These are phyloP conservation scores for Paguma larvata DNA, from an alignment of 2,797 vertebrate genomes.

Conservation along the genomic window DNA sequence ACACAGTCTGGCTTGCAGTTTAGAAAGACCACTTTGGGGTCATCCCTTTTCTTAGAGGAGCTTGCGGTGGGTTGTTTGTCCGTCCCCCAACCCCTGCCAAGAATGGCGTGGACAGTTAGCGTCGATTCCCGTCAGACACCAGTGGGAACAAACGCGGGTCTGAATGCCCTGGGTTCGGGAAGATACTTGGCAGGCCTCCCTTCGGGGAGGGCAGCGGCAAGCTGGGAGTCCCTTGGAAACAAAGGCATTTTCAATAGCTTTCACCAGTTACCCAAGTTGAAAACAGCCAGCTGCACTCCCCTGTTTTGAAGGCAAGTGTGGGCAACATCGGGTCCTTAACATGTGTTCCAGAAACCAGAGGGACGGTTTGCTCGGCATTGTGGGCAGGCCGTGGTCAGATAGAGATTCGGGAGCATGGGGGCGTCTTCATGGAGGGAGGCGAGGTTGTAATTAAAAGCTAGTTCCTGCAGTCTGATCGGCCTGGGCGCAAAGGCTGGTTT, in stretches of 20 bases:
- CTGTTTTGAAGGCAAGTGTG: neutral
- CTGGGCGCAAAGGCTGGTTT: fast-evolving
- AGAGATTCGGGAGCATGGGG: neutral
- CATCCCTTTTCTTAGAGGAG: neutral
- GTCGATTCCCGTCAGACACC: constrained; percentile 79
- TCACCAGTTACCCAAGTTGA: constrained; percentile 60
- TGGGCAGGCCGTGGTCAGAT: constrained; percentile 1
- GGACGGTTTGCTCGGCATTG: neutral
- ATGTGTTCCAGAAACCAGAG: neutral
- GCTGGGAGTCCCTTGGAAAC: neutral
- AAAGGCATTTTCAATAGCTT: constrained; percentile 61
- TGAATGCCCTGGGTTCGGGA: neutral
- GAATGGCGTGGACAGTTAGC: constrained; percentile 68
- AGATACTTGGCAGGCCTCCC: neutral
- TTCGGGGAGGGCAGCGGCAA: fast-evolving
- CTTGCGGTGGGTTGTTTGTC: neutral
- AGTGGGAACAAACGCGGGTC: neutral
- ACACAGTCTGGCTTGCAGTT: fast-evolving
- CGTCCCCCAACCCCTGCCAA: constrained; percentile 55
- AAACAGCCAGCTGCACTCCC: constrained; percentile 24
- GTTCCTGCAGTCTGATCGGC: neutral
- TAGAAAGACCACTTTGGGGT: neutral
- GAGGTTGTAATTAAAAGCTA: neutral
- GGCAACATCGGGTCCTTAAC: neutral
- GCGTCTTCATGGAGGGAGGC: neutral